Conservation (phyloP, 2,113 vertebrate genomes). For the Atractosteus spatula region DNA sequence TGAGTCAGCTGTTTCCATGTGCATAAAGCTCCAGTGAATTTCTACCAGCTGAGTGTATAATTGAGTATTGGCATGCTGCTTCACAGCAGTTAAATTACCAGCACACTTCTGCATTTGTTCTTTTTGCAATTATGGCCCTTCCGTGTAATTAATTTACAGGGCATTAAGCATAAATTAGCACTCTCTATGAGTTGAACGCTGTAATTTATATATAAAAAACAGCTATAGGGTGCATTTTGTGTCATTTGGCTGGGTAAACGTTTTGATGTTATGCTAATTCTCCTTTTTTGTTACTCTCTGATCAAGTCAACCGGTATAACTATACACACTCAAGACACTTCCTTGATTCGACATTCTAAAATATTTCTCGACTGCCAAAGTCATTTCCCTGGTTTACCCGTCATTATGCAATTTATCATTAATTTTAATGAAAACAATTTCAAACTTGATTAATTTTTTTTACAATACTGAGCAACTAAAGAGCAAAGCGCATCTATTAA, state of each 20-base stretch:
- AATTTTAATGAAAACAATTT: too few species aligned
- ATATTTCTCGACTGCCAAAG: too few species aligned
- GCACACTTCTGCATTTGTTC: slow-evolving; percentile 32
- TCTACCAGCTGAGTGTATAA: slow-evolving; percentile 35
- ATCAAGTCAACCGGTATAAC: background rate
- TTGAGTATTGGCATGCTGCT: slow-evolving; percentile 27
- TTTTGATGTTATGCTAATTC: background rate
- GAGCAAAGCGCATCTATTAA: too few species aligned
- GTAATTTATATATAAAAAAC: slow-evolving; percentile 20
- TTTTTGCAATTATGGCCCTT: slow-evolving; percentile 44
- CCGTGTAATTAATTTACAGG: slow-evolving; percentile 49
- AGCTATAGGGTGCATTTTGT: slow-evolving; percentile 10
- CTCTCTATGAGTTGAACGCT: slow-evolving; percentile 26
- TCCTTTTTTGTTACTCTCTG: background rate
- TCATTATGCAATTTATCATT: too few species aligned
- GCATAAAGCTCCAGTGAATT: slow-evolving; percentile 11
- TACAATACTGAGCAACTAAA: too few species aligned
- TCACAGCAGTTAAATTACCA: slow-evolving; percentile 35
- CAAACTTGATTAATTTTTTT: too few species aligned
- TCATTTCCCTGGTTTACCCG: too few species aligned
- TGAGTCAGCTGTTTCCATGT: slow-evolving; percentile 6
- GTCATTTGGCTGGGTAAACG: background rate
- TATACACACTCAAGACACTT: too few species aligned
- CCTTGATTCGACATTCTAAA: too few species aligned
- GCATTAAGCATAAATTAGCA: slow-evolving; percentile 45